Evolutionary conservation across 2,113 vertebrate genomes (phyloP), one percentile per base, ranked within the genome.

Genomic region (Meleagris gallopavo): DNA sequence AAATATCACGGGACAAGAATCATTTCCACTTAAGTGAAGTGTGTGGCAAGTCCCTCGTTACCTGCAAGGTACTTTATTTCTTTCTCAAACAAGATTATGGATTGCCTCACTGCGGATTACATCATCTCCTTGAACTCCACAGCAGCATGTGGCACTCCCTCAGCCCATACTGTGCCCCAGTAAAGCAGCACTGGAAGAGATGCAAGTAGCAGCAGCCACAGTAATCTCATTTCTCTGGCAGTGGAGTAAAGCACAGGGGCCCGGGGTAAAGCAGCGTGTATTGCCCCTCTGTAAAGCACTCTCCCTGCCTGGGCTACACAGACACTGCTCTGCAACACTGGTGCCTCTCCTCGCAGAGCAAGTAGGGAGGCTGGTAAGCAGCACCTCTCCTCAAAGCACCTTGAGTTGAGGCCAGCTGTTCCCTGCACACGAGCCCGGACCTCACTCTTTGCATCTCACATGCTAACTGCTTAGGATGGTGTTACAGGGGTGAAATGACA

Each of bases 221-320:
- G 34, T 57, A 84, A 84, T 25, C 86, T 48, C 84, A 45, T 29
- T 90, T n/a, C 70, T 75, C 40, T 16, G 66, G 70, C 77, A 61
- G 70, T 1, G 18, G 20, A 65, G 94, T 65, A 54, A 34, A 77
- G 86, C 65, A 43, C 62, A 38, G 60, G 64, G 77, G 24, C 50
- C 40, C 0, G 1, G 50, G 60, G 11, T 13, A 24, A 38, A 62
- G 50, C 0, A 12, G 70, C 11, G 17, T 0, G 3, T 0, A 43
- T 38, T 0, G 58, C 10, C 21, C 21, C 71, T 29, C 78, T 15
- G 57, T 38, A 38, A 71, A 13, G 45, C 6, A 93, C 22, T 15
- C 74, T 38, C 55, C 70, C 48, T 11, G 34, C 54, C 61, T 3
- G 32, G 64, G 38, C 80, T 40, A 4, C 1, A 1, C 24, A 32